Evolutionary conservation across 2,888 invertebrate genomes (phyloP).

Genomic region (Melinopterus prodromus): DNA sequence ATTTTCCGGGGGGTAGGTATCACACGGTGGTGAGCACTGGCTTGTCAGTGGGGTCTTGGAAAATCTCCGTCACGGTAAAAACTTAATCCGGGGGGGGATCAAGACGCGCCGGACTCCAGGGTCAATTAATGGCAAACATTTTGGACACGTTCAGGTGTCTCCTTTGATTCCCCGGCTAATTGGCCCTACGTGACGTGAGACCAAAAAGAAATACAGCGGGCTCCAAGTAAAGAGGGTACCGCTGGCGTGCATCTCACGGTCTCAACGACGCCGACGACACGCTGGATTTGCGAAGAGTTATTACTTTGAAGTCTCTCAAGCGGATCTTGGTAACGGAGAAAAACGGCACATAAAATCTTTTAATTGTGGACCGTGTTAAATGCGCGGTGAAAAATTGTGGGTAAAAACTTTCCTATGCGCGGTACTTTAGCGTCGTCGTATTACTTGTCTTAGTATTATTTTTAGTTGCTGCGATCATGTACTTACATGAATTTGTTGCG

Average conservation of each 20-base stretch:
- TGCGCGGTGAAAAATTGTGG: neutral
- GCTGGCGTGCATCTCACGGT: neutral
- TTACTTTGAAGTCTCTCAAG: neutral
- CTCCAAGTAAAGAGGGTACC: neutral
- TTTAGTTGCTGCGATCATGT: no score
- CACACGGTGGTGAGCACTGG: neutral
- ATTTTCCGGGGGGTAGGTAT: neutral
- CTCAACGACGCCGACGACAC: neutral
- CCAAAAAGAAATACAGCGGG: neutral
- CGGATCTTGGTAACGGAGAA: neutral
- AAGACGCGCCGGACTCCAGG: neutral
- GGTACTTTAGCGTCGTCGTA: no score
- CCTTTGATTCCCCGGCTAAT: neutral
- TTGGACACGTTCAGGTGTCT: neutral
- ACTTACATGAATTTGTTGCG: no score
- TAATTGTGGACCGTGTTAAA: neutral
- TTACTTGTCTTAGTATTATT: no score
- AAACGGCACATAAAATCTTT: constrained; percentile 4
- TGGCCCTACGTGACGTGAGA: neutral
- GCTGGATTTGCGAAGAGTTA: neutral
- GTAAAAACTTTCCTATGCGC: neutral
- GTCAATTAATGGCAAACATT: constrained; percentile 4
- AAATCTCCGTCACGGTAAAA: neutral
- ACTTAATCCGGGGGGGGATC: neutral
- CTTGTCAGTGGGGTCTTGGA: neutral